Evolutionary conservation across 2,113 vertebrate genomes (phyloP).

Genomic region (Lipophrys pholis): DNA sequence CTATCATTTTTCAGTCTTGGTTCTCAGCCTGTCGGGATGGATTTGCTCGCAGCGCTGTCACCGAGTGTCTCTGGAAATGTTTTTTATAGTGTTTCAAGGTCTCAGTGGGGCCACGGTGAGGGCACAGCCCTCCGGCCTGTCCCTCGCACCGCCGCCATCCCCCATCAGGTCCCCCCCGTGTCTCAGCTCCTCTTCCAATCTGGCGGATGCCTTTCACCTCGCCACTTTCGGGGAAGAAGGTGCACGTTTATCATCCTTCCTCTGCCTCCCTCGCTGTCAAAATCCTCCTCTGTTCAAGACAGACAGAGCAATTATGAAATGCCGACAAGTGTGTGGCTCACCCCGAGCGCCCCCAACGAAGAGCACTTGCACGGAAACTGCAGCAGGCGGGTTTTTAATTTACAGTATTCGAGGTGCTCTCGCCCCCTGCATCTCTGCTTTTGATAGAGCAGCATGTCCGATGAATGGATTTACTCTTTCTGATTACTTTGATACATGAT

Average conservation of each 20-base stretch:
- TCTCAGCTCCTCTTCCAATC: slow-evolving; percentile 31
- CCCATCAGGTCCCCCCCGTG: slow-evolving; percentile 27
- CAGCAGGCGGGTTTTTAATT: slow-evolving; percentile 13
- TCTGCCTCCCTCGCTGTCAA: slow-evolving; percentile 28
- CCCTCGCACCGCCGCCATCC: slow-evolving; percentile 17
- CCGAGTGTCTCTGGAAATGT: slow-evolving; percentile 58
- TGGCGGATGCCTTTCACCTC: slow-evolving; percentile 28
- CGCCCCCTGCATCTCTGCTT: no score
- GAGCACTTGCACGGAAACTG: slow-evolving; percentile 3
- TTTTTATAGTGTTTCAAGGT: slow-evolving; percentile 62
- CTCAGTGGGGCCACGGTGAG: slow-evolving; percentile 51
- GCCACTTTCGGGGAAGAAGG: slow-evolving; percentile 10
- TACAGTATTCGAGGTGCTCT: not conserved
- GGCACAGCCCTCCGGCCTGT: slow-evolving; percentile 14
- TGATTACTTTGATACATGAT: slow-evolving; percentile 6
- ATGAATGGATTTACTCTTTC: not conserved
- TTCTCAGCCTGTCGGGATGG: slow-evolving; percentile 63
- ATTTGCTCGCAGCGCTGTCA: slow-evolving; percentile 63
- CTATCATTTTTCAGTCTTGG: slow-evolving; percentile 74
- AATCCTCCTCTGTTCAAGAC: slow-evolving; percentile 2
- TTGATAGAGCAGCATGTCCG: no score
- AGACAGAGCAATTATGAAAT: slow-evolving; percentile 36
- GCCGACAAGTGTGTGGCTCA: slow-evolving; percentile 2
- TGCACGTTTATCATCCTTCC: slow-evolving; percentile 15
- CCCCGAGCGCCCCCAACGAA: not conserved